phyloP scores from a whole-genome alignment of 2,888 invertebrate genomes.

The Lasius platythorax region DNA sequence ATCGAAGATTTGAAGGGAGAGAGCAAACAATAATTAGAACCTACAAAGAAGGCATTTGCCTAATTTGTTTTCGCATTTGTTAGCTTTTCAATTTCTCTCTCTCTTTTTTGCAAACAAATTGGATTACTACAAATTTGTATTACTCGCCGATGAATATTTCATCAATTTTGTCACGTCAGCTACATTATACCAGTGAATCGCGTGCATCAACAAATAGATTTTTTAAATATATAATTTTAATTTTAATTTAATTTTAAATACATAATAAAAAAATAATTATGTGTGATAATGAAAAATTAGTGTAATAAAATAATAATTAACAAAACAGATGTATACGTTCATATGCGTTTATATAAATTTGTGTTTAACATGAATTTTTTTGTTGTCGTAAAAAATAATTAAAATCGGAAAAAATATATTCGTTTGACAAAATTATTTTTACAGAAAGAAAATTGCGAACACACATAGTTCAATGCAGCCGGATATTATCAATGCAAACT shows the following conservation, averaged over 20 bases:
- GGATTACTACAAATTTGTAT: constrained; percentile 58
- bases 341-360: not conserved
- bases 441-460: not conserved
- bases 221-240: not conserved
- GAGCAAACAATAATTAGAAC: constrained; percentile 78
- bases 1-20: constrained; percentile 47
- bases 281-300: not conserved
- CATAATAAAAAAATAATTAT: not conserved
- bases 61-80: constrained; percentile 73
- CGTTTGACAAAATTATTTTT: not conserved
- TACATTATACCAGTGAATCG: not conserved
- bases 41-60: constrained; percentile 72
- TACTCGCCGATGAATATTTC: constrained; percentile 34
- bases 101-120: constrained; percentile 46
- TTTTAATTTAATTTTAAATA: not conserved
- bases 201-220: not conserved
- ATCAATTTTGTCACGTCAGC: constrained; percentile 8
- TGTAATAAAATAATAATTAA: constrained; percentile 3
- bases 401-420: constrained; percentile 1
- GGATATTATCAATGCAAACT: constrained; percentile 20
- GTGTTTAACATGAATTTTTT: not conserved
- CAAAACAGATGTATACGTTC: not conserved
- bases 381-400: not conserved
- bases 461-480: too few species aligned
- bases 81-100: constrained; percentile 42